Base-by-base conservation (phyloP, 1,140 invertebrate genomes). In the Nylanderia fulva region DNA sequence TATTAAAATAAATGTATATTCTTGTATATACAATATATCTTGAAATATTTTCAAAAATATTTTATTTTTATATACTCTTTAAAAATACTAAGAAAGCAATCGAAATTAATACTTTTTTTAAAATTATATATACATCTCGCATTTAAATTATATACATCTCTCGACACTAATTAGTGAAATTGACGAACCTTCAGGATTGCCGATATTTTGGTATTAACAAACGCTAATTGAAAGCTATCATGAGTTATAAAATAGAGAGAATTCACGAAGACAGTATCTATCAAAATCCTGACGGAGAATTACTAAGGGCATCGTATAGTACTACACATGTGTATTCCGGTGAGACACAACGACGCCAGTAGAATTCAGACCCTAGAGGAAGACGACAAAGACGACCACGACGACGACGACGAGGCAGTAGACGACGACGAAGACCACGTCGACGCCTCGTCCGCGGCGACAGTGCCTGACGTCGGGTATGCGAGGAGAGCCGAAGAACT, bases 391-490 rank as follows among this genome's bases (percentile, higher is more conserved):
- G 66, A 48, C n/a, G 29, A 76, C 54, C 36, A 42, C 4, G 45
- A 39, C 52, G 24, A 66, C 29, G 21, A 75, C 52, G 82, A 75
- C 69, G 52, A 71, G 7, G 45, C 15, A 7, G 33, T 45, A 33
- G 68, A 68, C 74, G 66, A 74, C 71, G 64, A 83, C 68, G 86
- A 87, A 18, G 69, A 79, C 83, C 33, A 85, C 87, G 87, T 90
- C 88, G 88, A 90, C 85, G 90, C 88, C 84, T 89, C 83, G 84
- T 90, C 88, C 82, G 74, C 88, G 85, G 86, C 87, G 90, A 92
- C 90, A 88, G 88, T 72, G 80, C 91, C 61, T 92, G 90, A 92
- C 90, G 88, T 88, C 58, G 74, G 84, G 88, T 92, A 93, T 92
- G 90, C 88, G 75, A 90, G 87, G 88, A 82, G 88, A 82, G 66